These are phyloP conservation scores for Napeogenes sylphis DNA, from an alignment of 2,888 invertebrate genomes.

Conservation along the genomic window DNA sequence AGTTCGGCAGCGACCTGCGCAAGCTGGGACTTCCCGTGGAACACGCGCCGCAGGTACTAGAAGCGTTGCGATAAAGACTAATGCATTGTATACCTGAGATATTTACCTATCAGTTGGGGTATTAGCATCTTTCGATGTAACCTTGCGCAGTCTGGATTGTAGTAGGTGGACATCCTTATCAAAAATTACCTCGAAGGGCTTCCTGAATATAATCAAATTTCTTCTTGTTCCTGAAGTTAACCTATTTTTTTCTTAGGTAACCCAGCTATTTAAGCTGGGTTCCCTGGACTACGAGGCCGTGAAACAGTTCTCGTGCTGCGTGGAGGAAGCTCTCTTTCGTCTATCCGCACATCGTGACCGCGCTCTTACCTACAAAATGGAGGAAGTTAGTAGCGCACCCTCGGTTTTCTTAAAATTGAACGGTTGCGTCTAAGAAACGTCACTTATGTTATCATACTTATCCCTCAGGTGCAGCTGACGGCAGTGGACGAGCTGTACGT, in stretches of 20 bases:
- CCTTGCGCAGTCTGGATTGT: too few species aligned
- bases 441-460: too few species aligned
- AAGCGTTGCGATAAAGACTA: neutral
- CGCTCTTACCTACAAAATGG: constrained; percentile 95
- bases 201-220: too few species aligned
- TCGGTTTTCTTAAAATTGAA: neutral
- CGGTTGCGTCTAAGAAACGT: too few species aligned
- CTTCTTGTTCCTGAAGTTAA: too few species aligned
- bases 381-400: constrained; percentile 77
- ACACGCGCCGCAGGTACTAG: constrained; percentile 92
- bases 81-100: neutral
- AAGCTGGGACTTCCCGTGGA: constrained; percentile 97
- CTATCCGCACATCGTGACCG: constrained; percentile 91
- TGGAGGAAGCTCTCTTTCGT: constrained; percentile 95
- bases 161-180: too few species aligned
- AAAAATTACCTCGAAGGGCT: too few species aligned
- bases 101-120: neutral
- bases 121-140: neutral
- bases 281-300: constrained; percentile 92
- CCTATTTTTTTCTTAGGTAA: constrained; percentile 76
- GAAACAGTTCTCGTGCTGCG: constrained; percentile 91
- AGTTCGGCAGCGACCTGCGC: constrained; percentile 93
- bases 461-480: constrained; percentile 87
- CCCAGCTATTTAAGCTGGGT: constrained; percentile 97
- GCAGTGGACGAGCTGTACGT: constrained; percentile 95